phyloP scores from a whole-genome alignment of 2,888 invertebrate genomes.

The Cheilosia vernalis region DNA sequence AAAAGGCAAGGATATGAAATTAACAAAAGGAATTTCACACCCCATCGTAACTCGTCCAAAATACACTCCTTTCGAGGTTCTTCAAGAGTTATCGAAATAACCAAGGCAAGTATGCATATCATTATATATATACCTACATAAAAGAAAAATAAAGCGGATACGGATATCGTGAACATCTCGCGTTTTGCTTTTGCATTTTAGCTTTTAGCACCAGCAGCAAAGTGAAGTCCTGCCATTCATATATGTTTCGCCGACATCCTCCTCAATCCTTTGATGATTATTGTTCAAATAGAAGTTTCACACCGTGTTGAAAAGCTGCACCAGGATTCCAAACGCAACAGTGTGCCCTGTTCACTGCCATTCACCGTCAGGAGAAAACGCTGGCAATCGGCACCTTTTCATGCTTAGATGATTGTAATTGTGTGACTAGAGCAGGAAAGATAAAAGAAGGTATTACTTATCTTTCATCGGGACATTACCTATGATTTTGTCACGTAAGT shows the following conservation, averaged over 20 bases:
- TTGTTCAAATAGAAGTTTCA: constrained; percentile 57
- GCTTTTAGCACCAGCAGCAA: constrained; percentile 41
- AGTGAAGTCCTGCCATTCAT: too few relatives aligned
- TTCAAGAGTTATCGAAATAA: constrained; percentile 14
- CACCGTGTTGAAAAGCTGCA: neutral
- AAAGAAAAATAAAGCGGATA: constrained; percentile 30
- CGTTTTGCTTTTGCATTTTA: constrained; percentile 43
- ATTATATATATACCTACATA: neutral
- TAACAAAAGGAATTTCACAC: constrained; percentile 69
- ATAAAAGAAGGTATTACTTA: too few relatives aligned
- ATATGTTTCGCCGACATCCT: constrained; percentile 49
- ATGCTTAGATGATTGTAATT: too few relatives aligned
- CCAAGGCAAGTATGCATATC: too few relatives aligned
- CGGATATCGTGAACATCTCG: constrained; percentile 59
- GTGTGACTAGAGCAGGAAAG: too few relatives aligned
- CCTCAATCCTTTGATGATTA: constrained; percentile 64
- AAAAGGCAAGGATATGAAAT: constrained; percentile 66
- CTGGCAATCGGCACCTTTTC: neutral
- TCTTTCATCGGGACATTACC: too few relatives aligned
- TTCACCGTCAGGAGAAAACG: constrained; percentile 7
- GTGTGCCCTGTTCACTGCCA: constrained; percentile 51
- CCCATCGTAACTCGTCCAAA: constrained; percentile 53
- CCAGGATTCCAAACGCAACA: constrained; percentile 44
- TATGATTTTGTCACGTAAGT: too few relatives aligned
- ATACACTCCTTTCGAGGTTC: constrained; percentile 23